phyloP scores from a whole-genome alignment of 2,888 invertebrate species.

The Dasysyrphus albostriatus region DNA sequence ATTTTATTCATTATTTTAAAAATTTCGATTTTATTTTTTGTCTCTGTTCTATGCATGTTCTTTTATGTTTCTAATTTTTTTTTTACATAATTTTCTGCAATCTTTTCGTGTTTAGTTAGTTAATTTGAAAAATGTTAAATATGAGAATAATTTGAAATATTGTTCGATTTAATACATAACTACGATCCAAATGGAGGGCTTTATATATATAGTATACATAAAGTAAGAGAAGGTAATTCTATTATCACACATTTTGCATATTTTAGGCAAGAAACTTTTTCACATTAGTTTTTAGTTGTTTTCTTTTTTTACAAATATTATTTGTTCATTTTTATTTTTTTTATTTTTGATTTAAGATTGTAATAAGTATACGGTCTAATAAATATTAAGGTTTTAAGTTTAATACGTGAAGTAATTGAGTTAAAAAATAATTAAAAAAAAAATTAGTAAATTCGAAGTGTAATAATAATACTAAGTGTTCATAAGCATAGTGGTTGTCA shows the following conservation, averaged over 20 bases:
- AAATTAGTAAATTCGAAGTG: slow-evolving; percentile 74
- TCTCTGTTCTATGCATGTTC: slow-evolving; percentile 40
- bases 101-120: slow-evolving; percentile 51
- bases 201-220: slow-evolving; percentile 74
- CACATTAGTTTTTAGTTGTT: slow-evolving; percentile 64
- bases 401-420: slow-evolving; percentile 70
- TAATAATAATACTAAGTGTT: slow-evolving; percentile 75
- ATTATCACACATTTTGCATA: slow-evolving; percentile 83
- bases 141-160: slow-evolving; percentile 73
- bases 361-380: slow-evolving; percentile 67
- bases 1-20: slow-evolving; percentile 43
- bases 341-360: slow-evolving; percentile 39
- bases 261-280: slow-evolving; percentile 82
- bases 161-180: slow-evolving; percentile 73
- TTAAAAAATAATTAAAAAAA: slow-evolving; percentile 54
- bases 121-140: slow-evolving; percentile 69
- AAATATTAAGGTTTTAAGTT: slow-evolving; percentile 72
- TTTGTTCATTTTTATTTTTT: slow-evolving; percentile 43
- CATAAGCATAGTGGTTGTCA: slow-evolving; percentile 76
- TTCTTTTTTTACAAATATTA: slow-evolving; percentile 58
- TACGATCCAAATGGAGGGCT: slow-evolving; percentile 75
- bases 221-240: slow-evolving; percentile 77
- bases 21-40: slow-evolving; percentile 31
- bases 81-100: slow-evolving; percentile 32
- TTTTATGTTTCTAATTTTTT: slow-evolving; percentile 24